phyloP scores from a whole-genome alignment of 1,140 invertebrate species.

The Drosophila willistoni region DNA sequence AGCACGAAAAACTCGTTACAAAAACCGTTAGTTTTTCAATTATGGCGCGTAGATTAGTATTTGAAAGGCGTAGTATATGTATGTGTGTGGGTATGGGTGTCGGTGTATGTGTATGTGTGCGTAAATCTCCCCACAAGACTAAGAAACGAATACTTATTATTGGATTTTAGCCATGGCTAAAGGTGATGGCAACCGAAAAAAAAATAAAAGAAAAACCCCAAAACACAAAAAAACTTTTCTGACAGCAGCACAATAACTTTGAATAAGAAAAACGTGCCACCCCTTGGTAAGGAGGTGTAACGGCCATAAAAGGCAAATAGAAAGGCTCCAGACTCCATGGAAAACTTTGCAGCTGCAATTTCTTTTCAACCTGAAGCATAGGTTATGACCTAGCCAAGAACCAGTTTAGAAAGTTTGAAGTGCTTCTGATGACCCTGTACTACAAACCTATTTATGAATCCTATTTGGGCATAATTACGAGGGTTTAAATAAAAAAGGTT shows the following conservation, averaged over 20 bases:
- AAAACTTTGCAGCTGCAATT: slow-evolving; percentile 52
- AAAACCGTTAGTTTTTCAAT: slow-evolving; percentile 80
- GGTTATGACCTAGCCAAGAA: slow-evolving; percentile 24
- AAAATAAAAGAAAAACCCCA: slow-evolving; percentile 5
- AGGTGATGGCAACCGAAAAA: slow-evolving; percentile 52
- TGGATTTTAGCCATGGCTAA: slow-evolving; percentile 62
- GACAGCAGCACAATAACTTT: slow-evolving; percentile 76
- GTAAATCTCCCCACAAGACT: slow-evolving; percentile 59
- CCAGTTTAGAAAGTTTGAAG: slow-evolving; percentile 43
- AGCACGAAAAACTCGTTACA: slow-evolving; percentile 80
- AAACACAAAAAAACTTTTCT: slow-evolving; percentile 47
- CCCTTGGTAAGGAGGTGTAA: slow-evolving; percentile 19
- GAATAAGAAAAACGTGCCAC: slow-evolving; percentile 68
- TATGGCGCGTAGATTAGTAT: slow-evolving; percentile 80
- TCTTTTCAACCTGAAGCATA: slow-evolving; percentile 57
- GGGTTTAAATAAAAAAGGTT: not conserved
- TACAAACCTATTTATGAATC: not conserved
- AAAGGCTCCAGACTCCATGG: not conserved
- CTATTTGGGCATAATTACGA: slow-evolving; percentile 41
- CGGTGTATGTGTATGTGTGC: slow-evolving; percentile 44
- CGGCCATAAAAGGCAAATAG: not conserved
- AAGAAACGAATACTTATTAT: slow-evolving; percentile 50
- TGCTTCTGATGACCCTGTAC: slow-evolving; percentile 24
- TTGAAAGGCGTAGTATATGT: slow-evolving; percentile 55
- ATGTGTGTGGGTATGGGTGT: slow-evolving; percentile 20